phyloP scores from a whole-genome alignment of 92 coral and sea anemone species.

The Montipora capitata region DNA sequence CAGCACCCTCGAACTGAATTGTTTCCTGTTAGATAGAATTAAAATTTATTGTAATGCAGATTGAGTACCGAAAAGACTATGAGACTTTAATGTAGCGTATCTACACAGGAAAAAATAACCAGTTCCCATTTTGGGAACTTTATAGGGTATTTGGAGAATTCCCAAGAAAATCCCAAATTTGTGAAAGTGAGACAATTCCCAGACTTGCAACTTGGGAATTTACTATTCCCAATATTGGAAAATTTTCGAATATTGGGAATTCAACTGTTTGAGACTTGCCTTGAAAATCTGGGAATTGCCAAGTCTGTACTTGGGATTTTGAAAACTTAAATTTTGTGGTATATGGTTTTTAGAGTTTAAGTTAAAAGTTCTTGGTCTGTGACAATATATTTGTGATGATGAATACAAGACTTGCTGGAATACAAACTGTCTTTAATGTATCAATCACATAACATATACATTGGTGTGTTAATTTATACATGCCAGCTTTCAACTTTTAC shows the following conservation, averaged over 20 bases:
- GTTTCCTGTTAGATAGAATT: too few species aligned
- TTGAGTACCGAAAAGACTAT: background rate
- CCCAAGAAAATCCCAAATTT: constrained; percentile 23
- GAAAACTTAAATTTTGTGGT: constrained; percentile 11
- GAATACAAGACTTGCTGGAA: constrained; percentile 27
- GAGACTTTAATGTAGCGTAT: background rate
- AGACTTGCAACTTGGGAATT: background rate
- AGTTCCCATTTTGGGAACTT: background rate
- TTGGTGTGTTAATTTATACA: constrained; percentile 29
- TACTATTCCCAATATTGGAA: background rate
- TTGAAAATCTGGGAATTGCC: constrained; percentile 18
- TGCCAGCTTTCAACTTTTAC: constrained; percentile 26
- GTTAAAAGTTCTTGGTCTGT: constrained; percentile 21
- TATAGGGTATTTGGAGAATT: constrained; percentile 3
- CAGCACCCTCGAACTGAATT: background rate
- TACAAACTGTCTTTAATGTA: constrained; percentile 15
- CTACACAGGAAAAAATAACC: constrained; percentile 18
- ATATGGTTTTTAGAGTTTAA: constrained; percentile 11
- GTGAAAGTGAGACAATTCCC: constrained; percentile 31
- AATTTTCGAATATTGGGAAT: background rate
- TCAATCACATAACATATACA: constrained; percentile 16
- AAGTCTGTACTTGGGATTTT: constrained; percentile 18
- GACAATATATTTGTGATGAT: constrained; percentile 24
- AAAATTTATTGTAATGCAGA: background rate
- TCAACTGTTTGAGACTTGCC: background rate